These are phyloP conservation scores for Caiman crocodilus DNA, from an alignment of 2,797 vertebrate genomes.

Conservation along the genomic window DNA sequence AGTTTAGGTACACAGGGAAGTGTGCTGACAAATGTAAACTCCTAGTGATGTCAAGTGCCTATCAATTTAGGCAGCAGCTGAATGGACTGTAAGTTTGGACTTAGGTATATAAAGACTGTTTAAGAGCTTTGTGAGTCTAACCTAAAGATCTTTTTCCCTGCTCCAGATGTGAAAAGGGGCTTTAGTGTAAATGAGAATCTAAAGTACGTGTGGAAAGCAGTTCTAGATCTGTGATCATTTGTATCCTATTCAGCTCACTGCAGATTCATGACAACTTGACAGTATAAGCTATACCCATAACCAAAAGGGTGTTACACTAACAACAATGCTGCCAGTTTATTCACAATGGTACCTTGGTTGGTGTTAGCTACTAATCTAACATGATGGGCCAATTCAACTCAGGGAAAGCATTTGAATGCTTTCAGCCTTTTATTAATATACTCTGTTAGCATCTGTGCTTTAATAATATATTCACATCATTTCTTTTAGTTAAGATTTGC, in stretches of 20 bases:
- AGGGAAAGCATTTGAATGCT: constrained; percentile 1
- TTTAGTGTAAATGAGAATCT: neutral
- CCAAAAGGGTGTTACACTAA: neutral
- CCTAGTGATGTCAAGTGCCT: neutral
- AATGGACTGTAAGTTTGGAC: neutral
- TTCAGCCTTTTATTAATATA: constrained; percentile 61
- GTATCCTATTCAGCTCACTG: neutral
- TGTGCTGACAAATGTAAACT: neutral
- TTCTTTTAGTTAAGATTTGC: constrained; percentile 56
- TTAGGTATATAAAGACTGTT: neutral
- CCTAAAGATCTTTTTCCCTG: neutral
- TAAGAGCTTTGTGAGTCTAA: neutral
- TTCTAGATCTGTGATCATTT: neutral
- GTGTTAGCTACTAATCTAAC: neutral
- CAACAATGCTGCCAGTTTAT: neutral
- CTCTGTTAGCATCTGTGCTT: neutral
- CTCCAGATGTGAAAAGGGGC: neutral
- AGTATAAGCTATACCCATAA: neutral
- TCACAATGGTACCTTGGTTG: neutral
- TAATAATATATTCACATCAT: constrained; percentile 36
- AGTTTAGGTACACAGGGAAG: neutral
- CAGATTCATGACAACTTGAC: neutral
- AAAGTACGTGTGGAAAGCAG: neutral
- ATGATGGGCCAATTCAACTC: neutral
- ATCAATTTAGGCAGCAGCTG: neutral